phyloP scores from a whole-genome alignment of 2,888 invertebrate species.

The Sesia apiformis region DNA sequence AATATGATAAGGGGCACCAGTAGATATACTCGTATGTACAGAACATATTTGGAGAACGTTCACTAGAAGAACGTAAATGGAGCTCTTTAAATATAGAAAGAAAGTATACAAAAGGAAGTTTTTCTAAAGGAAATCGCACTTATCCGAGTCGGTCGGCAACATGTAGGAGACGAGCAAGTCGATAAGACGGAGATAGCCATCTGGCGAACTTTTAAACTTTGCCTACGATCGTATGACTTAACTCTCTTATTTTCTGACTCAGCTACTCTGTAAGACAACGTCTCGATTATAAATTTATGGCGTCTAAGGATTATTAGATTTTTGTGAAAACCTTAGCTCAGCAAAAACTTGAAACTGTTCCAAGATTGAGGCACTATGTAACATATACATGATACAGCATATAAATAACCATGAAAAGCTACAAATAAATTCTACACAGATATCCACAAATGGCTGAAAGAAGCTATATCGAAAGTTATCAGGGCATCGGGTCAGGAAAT shows the following conservation, averaged over 20 bases:
- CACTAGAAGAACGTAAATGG: not conserved
- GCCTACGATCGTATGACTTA: conserved; percentile 22
- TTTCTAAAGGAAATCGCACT: conserved; percentile 1
- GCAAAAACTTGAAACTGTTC: not conserved
- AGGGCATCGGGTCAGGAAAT: conserved; percentile 39
- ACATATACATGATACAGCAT: no score
- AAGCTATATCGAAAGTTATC: conserved; percentile 33
- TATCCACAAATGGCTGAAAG: conserved; percentile 1
- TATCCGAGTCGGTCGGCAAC: not conserved
- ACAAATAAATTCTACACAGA: not conserved
- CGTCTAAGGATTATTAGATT: not conserved
- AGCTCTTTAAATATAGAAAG: not conserved
- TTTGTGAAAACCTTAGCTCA: not conserved
- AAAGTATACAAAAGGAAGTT: not conserved
- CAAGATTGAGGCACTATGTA: no score
- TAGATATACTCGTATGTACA: no score
- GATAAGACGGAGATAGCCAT: conserved; percentile 32
- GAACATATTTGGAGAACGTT: no score
- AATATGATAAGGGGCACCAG: no score
- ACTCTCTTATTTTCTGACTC: conserved; percentile 35
- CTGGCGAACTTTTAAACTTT: conserved; percentile 36
- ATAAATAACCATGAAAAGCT: not conserved
- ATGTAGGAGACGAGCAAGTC: conserved; percentile 3
- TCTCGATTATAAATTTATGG: conserved; percentile 28
- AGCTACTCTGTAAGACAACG: conserved; percentile 30